A percentile compares a stretch with the other conserved stretches of the same genome.
Conservation (phyloP, 2,113 vertebrate genomes). For the Progne subis region DNA sequence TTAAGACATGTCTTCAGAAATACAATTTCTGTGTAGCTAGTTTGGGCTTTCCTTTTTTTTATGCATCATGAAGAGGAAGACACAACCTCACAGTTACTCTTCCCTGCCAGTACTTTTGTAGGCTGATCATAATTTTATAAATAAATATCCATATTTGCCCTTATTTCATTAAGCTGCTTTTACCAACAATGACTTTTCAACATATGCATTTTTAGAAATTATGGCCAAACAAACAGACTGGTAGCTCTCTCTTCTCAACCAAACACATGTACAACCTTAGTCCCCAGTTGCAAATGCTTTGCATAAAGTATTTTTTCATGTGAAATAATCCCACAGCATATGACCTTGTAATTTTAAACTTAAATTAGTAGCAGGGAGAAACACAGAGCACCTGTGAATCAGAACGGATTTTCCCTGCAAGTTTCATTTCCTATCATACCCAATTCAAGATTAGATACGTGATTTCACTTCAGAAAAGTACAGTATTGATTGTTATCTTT, state of each 20-base stretch:
- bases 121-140: background rate
- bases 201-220: background rate
- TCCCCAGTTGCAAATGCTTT: background rate
- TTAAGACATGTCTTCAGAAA: background rate
- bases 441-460: slow-evolving; percentile 18
- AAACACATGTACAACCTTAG: background rate
- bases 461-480: slow-evolving; percentile 45
- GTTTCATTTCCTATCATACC: slow-evolving; percentile 5
- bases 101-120: background rate
- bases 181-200: background rate
- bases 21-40: background rate
- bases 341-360: slow-evolving; percentile 27
- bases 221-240: background rate
- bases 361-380: slow-evolving; percentile 21
- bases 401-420: background rate
- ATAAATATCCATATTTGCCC: background rate
- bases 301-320: background rate
- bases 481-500: slow-evolving; percentile 19
- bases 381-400: background rate
- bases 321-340: background rate
- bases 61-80: background rate
- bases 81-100: background rate
- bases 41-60: background rate
- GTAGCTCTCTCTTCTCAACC: background rate
- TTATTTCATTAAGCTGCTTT: background rate